Evolutionary conservation across 2,797 vertebrate genomes (phyloP).

Genomic region (Enteromius trimaculatus): DNA sequence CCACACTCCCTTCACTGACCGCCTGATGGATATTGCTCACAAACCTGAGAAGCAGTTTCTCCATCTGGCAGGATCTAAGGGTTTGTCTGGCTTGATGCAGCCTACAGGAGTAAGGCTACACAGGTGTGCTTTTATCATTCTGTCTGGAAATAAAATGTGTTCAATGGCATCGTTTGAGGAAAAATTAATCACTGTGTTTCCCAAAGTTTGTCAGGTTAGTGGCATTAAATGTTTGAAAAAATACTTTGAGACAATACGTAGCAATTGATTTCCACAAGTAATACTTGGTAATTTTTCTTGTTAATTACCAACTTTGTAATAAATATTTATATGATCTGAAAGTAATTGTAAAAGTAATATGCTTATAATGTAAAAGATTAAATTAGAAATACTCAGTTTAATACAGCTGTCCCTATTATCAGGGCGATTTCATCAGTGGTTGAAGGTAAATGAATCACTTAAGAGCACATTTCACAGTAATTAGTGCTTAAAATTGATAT

Average conservation of each 20-base stretch:
- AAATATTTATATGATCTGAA: not conserved
- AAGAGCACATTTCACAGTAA: not conserved
- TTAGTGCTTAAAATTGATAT: not conserved
- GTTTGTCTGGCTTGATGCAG: not conserved
- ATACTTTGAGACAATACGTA: not conserved
- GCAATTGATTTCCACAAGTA: not conserved
- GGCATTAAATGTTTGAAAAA: not conserved
- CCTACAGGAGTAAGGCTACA: not conserved
- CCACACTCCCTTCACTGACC: constrained; percentile 11
- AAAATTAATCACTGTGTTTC: constrained; percentile 15
- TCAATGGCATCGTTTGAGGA: not conserved
- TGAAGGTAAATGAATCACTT: not conserved
- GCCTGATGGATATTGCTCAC: constrained; percentile 22
- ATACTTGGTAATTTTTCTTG: not conserved
- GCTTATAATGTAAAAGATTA: not conserved
- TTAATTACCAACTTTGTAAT: not conserved
- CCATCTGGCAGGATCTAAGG: constrained; percentile 24
- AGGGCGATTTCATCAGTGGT: not conserved
- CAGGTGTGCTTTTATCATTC: constrained; percentile 21
- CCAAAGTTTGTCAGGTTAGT: constrained; percentile 9
- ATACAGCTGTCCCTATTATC: not conserved
- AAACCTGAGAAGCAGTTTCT: constrained; percentile 13
- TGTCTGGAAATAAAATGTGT: constrained; percentile 15
- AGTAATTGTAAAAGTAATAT: not conserved
- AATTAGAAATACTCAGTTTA: not conserved